Percentiles rank a stretch among this genome's conserved stretches.
Evolutionary conservation across 1,140 invertebrate genomes (phyloP).

Genomic region (Tetramorium simillimum): DNA sequence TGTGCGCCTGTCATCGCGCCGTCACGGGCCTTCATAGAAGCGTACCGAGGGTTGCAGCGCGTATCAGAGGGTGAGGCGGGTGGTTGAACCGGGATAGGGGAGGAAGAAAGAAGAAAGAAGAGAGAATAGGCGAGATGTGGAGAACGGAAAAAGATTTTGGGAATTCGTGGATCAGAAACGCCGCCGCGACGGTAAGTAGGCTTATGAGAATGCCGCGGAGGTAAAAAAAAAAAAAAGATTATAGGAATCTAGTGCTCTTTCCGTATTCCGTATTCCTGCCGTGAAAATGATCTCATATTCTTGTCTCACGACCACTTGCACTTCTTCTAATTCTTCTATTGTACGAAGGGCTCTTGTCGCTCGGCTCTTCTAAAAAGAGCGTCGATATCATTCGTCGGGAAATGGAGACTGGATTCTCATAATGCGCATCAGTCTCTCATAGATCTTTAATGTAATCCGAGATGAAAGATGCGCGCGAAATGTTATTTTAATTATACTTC

Average conservation of each 20-base stretch:
- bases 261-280: background rate
- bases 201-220: constrained; percentile 62
- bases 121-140: background rate
- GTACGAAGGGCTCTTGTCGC: background rate
- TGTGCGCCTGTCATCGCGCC: constrained; percentile 82
- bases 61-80: constrained; percentile 51
- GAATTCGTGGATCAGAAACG: constrained; percentile 79
- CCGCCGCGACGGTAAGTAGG: constrained; percentile 71
- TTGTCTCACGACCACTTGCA: constrained; percentile 33
- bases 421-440: constrained; percentile 7
- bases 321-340: constrained; percentile 7
- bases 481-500: constrained; percentile 50
- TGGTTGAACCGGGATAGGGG: constrained; percentile 44
- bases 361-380: constrained; percentile 8
- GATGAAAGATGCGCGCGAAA: background rate
- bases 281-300: background rate
- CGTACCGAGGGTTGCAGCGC: constrained; percentile 65
- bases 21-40: constrained; percentile 71
- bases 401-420: constrained; percentile 62
- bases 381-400: constrained; percentile 59
- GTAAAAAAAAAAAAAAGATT: constrained; percentile 70
- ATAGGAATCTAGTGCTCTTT: constrained; percentile 69
- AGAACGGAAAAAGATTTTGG: constrained; percentile 60
- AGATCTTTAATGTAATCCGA: background rate
- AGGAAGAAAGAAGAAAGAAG: constrained; percentile 30